A percentile compares a stretch with the other conserved stretches of the same genome.
phyloP scores from a whole-genome alignment of 2,888 invertebrate species.

The Ophion obscuratus region DNA sequence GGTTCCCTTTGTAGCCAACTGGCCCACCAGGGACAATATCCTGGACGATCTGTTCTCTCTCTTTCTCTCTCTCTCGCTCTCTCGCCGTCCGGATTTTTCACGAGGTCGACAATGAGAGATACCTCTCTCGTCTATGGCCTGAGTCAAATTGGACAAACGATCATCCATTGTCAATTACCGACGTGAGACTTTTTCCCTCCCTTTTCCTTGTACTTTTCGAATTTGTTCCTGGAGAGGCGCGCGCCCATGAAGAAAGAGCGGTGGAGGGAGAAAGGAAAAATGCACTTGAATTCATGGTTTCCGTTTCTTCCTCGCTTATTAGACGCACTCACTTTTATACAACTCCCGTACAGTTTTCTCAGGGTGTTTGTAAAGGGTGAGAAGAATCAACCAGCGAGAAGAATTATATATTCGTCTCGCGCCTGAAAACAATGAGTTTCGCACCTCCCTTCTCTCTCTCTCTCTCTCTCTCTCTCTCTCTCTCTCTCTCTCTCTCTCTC shows the following conservation, averaged over 20 bases:
- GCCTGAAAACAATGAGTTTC: slow-evolving; percentile 45
- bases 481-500: slow-evolving; percentile 24
- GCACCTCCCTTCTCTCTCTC: slow-evolving; percentile 22
- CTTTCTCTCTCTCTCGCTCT: neutral
- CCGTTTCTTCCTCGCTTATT: slow-evolving; percentile 58
- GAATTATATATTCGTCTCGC: slow-evolving; percentile 30
- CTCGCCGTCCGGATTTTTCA: slow-evolving; percentile 73
- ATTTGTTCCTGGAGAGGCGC: slow-evolving; percentile 38
- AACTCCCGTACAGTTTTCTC: slow-evolving; percentile 22
- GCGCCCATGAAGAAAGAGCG: slow-evolving; percentile 42
- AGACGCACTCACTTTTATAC: slow-evolving; percentile 15
- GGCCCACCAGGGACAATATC: slow-evolving; percentile 63
- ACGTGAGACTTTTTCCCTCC: slow-evolving; percentile 48
- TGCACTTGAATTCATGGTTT: slow-evolving; percentile 25
- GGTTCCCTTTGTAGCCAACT: slow-evolving; percentile 66
- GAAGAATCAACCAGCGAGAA: slow-evolving; percentile 47
- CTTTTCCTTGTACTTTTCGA: slow-evolving; percentile 30
- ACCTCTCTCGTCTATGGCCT: slow-evolving; percentile 73
- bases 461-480: slow-evolving; percentile 21
- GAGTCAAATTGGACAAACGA: slow-evolving; percentile 81
- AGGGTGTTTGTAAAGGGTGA: slow-evolving; percentile 2
- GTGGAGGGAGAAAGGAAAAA: slow-evolving; percentile 25
- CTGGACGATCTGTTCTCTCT: slow-evolving; percentile 35
- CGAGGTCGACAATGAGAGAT: slow-evolving; percentile 73
- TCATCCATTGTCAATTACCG: slow-evolving; percentile 73